Conservation (phyloP, 2,797 vertebrate genomes). For the Coilia nasus region DNA sequence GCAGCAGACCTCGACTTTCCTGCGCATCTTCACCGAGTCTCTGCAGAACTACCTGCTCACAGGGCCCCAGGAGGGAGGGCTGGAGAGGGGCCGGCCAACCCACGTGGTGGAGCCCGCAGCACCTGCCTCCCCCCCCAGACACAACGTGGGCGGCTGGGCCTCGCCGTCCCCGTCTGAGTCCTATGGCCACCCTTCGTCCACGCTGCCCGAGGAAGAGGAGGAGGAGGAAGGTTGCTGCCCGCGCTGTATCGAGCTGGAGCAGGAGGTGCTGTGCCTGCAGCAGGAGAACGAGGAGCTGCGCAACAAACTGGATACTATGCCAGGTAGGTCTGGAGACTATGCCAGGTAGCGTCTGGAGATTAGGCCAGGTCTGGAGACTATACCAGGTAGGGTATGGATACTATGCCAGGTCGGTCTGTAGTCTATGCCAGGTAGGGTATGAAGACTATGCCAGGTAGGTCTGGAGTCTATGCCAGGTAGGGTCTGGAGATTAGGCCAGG, state of each 20-base stretch:
- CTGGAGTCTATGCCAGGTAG: too few relatives aligned
- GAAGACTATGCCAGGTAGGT: too few relatives aligned
- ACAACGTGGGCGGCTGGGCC: constrained; percentile 90
- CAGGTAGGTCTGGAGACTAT: constrained; percentile 82
- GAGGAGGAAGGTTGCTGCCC: constrained; percentile 95
- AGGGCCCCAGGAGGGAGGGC: constrained; percentile 67
- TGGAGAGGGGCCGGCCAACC: constrained; percentile 78
- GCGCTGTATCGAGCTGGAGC: constrained; percentile 94
- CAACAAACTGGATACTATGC: constrained; percentile 91
- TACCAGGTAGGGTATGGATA: too few relatives aligned
- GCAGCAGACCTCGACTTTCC: constrained; percentile 92
- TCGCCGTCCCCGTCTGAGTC: constrained; percentile 95
- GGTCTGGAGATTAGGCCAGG: too few relatives aligned
- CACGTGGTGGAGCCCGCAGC: constrained; percentile 77
- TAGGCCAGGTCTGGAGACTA: too few relatives aligned
- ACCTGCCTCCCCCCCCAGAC: constrained; percentile 84
- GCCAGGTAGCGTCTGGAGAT: too few relatives aligned
- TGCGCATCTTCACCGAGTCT: constrained; percentile 96
- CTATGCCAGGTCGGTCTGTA: too few relatives aligned
- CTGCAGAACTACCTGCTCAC: constrained; percentile 95
- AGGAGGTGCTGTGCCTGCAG: constrained; percentile 97
- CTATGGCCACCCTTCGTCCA: constrained; percentile 95
- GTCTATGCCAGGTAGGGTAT: too few relatives aligned
- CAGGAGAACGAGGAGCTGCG: constrained; percentile 98
- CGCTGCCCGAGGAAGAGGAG: constrained; percentile 94